These are phyloP conservation scores for Gymnocypris eckloni DNA, from an alignment of 2,797 vertebrate genomes.

Conservation along the genomic window DNA sequence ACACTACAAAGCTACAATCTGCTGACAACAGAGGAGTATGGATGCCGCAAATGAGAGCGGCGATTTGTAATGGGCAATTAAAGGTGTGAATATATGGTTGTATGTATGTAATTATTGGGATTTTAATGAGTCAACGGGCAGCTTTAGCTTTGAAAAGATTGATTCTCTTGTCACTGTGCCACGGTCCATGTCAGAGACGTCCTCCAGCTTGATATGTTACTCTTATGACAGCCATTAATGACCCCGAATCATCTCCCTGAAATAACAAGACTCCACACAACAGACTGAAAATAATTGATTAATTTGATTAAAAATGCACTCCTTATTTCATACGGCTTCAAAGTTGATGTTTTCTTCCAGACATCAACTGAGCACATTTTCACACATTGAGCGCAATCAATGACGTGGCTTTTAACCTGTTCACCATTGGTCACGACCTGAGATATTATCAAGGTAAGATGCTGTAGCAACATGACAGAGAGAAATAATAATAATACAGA, in stretches of 20 bases:
- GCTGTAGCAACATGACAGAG: slow-evolving; percentile 4
- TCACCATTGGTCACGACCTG: background rate
- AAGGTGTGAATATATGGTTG: slow-evolving; percentile 75
- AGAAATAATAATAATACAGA: background rate
- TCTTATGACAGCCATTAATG: slow-evolving; percentile 60
- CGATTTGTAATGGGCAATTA: slow-evolving; percentile 75
- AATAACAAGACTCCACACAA: slow-evolving; percentile 47
- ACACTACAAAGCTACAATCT: slow-evolving; percentile 46
- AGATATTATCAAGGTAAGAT: background rate
- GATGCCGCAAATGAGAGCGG: slow-evolving; percentile 57
- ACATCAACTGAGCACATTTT: slow-evolving; percentile 2
- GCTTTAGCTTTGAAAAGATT: slow-evolving; percentile 64
- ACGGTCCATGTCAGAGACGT: slow-evolving; percentile 53
- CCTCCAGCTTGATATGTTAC: slow-evolving; percentile 58
- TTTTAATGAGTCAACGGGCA: slow-evolving; percentile 66
- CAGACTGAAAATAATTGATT: slow-evolving; percentile 15
- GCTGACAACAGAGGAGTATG: slow-evolving; percentile 61
- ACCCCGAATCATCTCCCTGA: slow-evolving; percentile 45
- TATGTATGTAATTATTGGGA: slow-evolving; percentile 67
- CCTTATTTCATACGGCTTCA: background rate
- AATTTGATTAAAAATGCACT: slow-evolving; percentile 42
- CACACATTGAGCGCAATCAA: background rate
- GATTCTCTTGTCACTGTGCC: slow-evolving; percentile 58
- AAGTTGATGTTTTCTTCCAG: slow-evolving; percentile 20
- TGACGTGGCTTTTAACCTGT: slow-evolving; percentile 24